Base-by-base conservation (phyloP, 2,797 vertebrate genomes). In the Acomys russatus region DNA sequence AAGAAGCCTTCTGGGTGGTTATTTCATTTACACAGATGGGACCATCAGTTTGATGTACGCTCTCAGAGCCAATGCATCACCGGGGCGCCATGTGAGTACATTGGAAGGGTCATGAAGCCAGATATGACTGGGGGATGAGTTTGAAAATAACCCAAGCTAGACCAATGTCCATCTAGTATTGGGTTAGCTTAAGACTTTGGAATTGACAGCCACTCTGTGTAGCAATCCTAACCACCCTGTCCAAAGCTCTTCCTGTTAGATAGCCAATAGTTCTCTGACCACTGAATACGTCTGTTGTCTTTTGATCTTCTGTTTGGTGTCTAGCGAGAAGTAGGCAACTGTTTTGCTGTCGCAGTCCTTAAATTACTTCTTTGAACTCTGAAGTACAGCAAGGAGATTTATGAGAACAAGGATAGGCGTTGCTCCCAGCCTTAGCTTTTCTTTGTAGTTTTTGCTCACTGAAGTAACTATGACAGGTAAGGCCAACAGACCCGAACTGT, bases 281-380 rank as follows among this genome's bases (percentile, higher is more conserved):
- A 30, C 79, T 56, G 63, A 35, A 63, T 80, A 73, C 0, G 14
- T 8, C 7, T 35, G 2, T 80, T 90, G 15, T 23, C 23, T 96
- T 76, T 94, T 83, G 64, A 88, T 89, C 44, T 79, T 86, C 88
- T 88, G 74, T 78, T 94, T 90, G 44, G 28, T 66, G 33, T 96
- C 87, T 82, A 12, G 33, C 33, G 61, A 63, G 78, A 88, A 59
- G 83, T 68, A 93, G 70, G 28, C 54, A 51, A 94, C 73, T 88
- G 61, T 78, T 94, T 94, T 76, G 38, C 66, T 84, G 54, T n/a
- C 64, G 28, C 49, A 15, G 71, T 76, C 59, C 4, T 1, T 49
- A 23, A 44, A 64, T 61, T 77, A 59, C 71, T 78, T 86, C 88
- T 92, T 59, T 96, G 95, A 88, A 93, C 49, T 97, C 25, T 70